These are phyloP conservation scores for Philhelius pedissequus DNA, from an alignment of 2,888 invertebrate species.

Conservation along the genomic window DNA sequence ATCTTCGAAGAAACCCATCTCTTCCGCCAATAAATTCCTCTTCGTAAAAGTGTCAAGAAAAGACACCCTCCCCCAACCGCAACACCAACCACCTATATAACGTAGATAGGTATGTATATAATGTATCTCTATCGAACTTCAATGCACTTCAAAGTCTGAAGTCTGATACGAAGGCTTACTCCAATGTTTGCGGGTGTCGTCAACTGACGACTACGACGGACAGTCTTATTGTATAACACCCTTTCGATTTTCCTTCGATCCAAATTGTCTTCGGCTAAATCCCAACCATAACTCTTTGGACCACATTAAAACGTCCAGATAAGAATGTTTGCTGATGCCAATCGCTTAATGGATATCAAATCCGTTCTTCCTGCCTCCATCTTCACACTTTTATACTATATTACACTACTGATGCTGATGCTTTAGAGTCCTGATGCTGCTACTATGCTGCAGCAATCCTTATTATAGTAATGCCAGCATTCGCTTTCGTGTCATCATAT, in stretches of 20 bases:
- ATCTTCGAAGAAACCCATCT: neutral
- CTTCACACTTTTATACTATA: too few species aligned
- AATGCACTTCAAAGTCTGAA: conserved; percentile 40
- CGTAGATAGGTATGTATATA: too few species aligned
- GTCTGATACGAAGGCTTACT: neutral
- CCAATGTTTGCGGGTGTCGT: neutral
- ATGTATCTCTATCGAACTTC: neutral
- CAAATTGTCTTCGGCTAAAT: conserved; percentile 34
- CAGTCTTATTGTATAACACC: conserved; percentile 15
- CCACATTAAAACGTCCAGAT: conserved; percentile 66
- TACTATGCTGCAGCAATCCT: neutral
- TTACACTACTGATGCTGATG: neutral
- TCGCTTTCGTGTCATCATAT: conserved; percentile 61
- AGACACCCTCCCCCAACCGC: neutral
- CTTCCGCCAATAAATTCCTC: conserved; percentile 8
- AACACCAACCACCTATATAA: neutral
- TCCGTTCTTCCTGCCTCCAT: conserved; percentile 15
- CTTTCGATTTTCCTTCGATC: conserved; percentile 40
- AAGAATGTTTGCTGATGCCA: conserved; percentile 65
- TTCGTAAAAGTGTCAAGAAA: conserved; percentile 3
- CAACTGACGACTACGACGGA: neutral
- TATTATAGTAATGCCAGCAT: neutral
- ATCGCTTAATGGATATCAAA: conserved; percentile 69
- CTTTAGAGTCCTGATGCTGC: neutral
- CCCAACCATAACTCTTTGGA: conserved; percentile 59